Evolutionary conservation across 1,140 invertebrate species (phyloP), one percentile per base, ranked within the genome.

Genomic region (Drosophila ercepeae): DNA sequence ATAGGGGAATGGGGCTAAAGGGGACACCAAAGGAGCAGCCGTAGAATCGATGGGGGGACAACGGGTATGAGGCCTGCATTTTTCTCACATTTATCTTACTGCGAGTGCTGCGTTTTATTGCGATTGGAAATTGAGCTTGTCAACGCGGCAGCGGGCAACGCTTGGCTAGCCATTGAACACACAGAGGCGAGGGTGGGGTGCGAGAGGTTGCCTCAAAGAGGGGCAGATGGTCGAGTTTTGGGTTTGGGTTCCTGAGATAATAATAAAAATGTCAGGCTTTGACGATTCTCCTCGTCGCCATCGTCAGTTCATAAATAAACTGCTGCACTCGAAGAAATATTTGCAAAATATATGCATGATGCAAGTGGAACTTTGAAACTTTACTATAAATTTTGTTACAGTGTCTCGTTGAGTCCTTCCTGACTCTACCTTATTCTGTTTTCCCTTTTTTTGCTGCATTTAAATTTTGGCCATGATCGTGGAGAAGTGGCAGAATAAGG

Each of bases 41-140:
- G 51, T 11, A 19, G 39, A 46, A 27, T 50, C 21, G 45, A 34
- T 27, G 41, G 14, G 9, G 13, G 23, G 34, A 14, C 27, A n/a
- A 23, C 36, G 18, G 64, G 41, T 21, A 8, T 21, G 53, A 51
- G 70, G 76, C 53, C 65, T 88, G 82, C 74, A 89, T 88, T 88
- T 88, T 88, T 88, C 82, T 88, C 82, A 88, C 82, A 88, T 88
- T 88, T 88, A 88, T 88, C 82, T 88, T 89, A 48, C 45, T 88
- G 79, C 78, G 83, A 89, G 70, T 75, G 77, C 81, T 88, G 82
- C 82, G 83, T 88, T 88, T 88, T 88, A 88, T 88, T 88, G 82
- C 82, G 82, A 88, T 88, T 88, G 82, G 77, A 88, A 88, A 88
- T 88, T 88, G 82, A 89, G 82, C 82, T 88, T 88, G 82, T 88